Conservation (phyloP, 2,888 invertebrate genomes). For the Eledone cirrhosa region DNA sequence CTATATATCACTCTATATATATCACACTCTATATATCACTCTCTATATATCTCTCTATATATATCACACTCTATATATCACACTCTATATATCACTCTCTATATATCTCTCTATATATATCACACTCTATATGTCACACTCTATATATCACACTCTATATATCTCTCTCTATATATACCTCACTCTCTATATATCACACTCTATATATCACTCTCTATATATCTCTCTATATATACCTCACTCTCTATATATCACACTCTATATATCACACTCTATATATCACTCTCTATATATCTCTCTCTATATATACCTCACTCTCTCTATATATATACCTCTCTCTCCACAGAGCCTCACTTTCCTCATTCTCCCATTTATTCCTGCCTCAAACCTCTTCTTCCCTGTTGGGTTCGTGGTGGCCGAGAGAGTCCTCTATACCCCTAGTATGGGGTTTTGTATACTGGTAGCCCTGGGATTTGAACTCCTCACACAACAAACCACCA, state of each 20-base stretch:
- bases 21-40: no score
- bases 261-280: no score
- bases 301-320: no score
- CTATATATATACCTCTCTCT: not conserved
- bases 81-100: not conserved
- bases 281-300: no score
- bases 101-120: not conserved
- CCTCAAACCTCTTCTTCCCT: constrained; percentile 96
- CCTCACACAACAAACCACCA: constrained; percentile 38
- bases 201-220: no score
- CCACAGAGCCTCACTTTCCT: constrained; percentile 81
- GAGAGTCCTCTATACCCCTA: constrained; percentile 93
- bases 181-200: constrained; percentile 39
- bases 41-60: not conserved
- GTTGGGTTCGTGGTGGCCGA: constrained; percentile 98
- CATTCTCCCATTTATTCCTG: constrained; percentile 91
- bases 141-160: no score
- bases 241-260: constrained; percentile 39
- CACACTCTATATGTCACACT: no score
- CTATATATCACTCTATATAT: not conserved
- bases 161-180: not conserved
- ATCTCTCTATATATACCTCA: not conserved
- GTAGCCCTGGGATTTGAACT: constrained; percentile 75
- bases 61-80: no score
- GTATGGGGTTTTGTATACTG: constrained; percentile 95